Percentiles rank a stretch among this genome's conserved stretches.
phyloP scores from a whole-genome alignment of 2,888 invertebrate species.

The Gibbula magus region DNA sequence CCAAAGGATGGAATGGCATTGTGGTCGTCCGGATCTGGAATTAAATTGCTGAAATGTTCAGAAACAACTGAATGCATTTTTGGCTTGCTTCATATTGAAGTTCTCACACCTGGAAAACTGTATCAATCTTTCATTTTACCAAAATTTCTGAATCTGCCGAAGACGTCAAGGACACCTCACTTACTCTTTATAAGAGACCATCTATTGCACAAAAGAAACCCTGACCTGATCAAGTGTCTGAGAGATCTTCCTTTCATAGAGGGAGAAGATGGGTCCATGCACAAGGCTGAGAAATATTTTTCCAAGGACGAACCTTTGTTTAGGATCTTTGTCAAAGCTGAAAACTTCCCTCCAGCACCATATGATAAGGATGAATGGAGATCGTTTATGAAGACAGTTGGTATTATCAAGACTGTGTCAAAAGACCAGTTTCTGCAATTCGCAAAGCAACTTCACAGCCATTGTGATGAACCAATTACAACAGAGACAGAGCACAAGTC shows the following conservation, averaged over 20 bases:
- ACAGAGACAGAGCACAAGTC: background rate
- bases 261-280: background rate
- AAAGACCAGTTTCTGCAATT: background rate
- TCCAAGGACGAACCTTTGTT: background rate
- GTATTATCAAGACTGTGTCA: background rate
- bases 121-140: background rate
- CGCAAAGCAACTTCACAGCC: background rate
- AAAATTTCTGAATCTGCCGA: background rate
- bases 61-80: background rate
- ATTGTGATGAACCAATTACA: background rate
- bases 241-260: background rate
- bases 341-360: background rate
- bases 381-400: background rate
- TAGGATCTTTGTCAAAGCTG: background rate
- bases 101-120: background rate
- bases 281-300: background rate
- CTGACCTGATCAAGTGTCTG: background rate
- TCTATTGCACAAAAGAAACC: background rate
- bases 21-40: background rate
- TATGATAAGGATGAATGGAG: background rate
- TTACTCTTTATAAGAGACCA: background rate
- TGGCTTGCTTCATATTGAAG: background rate
- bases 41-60: background rate
- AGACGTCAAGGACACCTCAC: background rate
- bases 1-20: background rate